Percentiles rank a stretch among this genome's conserved stretches.
These are phyloP conservation scores for Montipora sp. DNA, from an alignment of 64 coral and sea anemone species.

Conservation along the genomic window DNA sequence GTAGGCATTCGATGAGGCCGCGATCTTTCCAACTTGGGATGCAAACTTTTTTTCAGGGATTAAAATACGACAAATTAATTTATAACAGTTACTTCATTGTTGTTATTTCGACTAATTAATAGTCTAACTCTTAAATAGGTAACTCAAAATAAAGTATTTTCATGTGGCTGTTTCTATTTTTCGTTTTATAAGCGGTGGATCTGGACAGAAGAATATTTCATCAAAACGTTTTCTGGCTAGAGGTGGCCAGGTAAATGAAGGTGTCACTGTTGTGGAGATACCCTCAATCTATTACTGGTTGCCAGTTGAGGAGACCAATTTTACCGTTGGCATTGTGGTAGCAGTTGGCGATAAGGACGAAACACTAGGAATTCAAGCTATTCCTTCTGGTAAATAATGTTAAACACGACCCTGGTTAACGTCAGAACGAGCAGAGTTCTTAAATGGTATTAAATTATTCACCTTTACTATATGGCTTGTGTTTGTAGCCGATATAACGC, in stretches of 20 bases:
- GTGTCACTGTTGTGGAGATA: conserved; percentile 43
- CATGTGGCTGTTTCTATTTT: not conserved
- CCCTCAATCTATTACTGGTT: conserved; percentile 62
- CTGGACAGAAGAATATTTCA: not conserved
- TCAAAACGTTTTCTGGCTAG: conserved; percentile 61
- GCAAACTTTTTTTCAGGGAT: no score
- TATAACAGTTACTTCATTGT: no score
- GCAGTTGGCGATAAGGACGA: conserved; percentile 21
- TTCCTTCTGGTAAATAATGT: conserved; percentile 20
- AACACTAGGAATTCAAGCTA: conserved; percentile 1
- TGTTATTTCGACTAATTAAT: no score
- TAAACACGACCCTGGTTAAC: not conserved
- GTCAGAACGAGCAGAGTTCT: no score
- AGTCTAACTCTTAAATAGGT: no score
- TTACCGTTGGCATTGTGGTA: conserved; percentile 58
- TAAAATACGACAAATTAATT: no score
- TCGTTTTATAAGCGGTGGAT: not conserved
- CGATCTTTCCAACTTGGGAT: no score
- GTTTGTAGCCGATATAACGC: no score
- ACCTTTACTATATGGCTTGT: no score
- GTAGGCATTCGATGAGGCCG: no score
- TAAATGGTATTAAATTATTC: no score
- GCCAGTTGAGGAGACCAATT: conserved; percentile 36
- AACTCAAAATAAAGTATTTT: no score
- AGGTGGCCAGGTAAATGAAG: conserved; percentile 47